Conservation (phyloP, 2,113 vertebrate genomes). For the Isurus oxyrinchus region DNA sequence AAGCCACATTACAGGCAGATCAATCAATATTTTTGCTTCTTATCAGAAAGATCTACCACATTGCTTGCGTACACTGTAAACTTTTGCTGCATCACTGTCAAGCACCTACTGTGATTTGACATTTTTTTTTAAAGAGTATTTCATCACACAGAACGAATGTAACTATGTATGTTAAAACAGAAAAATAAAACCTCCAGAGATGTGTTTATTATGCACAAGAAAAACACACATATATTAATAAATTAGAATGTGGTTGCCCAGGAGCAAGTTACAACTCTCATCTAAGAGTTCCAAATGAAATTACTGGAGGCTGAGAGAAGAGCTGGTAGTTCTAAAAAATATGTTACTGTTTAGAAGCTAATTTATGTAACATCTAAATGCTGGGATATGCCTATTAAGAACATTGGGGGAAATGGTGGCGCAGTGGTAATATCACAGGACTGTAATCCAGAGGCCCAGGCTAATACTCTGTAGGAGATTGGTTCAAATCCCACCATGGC, state of each 20-base stretch:
- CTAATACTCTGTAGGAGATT: background rate
- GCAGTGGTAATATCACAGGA: background rate
- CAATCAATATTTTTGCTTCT: background rate
- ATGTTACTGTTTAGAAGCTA: background rate
- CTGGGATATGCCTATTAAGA: background rate
- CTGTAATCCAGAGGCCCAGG: background rate
- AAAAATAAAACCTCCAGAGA: background rate
- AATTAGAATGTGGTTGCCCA: background rate
- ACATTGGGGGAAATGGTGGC: background rate
- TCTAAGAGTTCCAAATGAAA: background rate
- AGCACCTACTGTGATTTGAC: background rate
- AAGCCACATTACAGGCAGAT: background rate
- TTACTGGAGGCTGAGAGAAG: background rate
- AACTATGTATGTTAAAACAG: background rate
- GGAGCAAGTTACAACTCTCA: background rate
- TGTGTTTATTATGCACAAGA: background rate
- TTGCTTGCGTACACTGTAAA: background rate
- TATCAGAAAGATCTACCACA: background rate
- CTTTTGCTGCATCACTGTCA: background rate
- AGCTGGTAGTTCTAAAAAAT: background rate
- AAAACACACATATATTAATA: background rate
- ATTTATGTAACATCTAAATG: background rate
- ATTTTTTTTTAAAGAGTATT: conserved; percentile 1
- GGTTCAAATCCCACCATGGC: background rate
- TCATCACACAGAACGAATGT: background rate